Evolutionary conservation across 2,888 invertebrate species (phyloP).

Genomic region (Blastobasis lacticolella): DNA sequence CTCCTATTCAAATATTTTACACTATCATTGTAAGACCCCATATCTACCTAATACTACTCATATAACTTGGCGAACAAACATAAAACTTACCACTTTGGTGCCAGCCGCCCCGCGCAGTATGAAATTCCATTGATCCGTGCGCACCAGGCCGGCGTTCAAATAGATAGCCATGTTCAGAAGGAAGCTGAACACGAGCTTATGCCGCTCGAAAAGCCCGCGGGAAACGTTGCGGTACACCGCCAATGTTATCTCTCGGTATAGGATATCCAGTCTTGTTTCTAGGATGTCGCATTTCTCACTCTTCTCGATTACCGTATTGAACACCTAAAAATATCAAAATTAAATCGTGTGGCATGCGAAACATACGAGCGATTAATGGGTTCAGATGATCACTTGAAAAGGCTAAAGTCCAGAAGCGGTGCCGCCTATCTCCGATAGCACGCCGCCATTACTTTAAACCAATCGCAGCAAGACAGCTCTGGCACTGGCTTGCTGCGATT

Average conservation of each 20-base stretch:
- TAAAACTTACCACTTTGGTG: conserved; percentile 50
- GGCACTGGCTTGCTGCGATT: too few relatives aligned
- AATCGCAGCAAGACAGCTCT: too few relatives aligned
- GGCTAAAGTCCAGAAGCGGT: too few relatives aligned
- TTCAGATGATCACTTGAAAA: too few relatives aligned
- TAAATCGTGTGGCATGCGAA: too few relatives aligned
- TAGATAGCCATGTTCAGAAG: conserved; percentile 85
- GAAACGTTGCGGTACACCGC: conserved; percentile 91
- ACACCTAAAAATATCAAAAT: conserved; percentile 70
- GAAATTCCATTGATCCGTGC: conserved; percentile 81
- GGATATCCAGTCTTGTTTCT: conserved; percentile 77
- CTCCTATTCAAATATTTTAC: too few relatives aligned
- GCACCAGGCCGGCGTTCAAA: conserved; percentile 76
- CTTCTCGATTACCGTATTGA: conserved; percentile 85
- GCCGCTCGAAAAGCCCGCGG: conserved; percentile 91
- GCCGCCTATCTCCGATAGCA: too few relatives aligned
- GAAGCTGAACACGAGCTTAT: conserved; percentile 92
- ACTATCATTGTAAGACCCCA: too few relatives aligned
- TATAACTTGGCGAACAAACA: not conserved
- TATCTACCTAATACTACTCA: too few relatives aligned
- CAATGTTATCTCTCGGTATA: conserved; percentile 85
- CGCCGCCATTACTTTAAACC: too few relatives aligned
- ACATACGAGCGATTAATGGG: too few relatives aligned
- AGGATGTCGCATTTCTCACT: conserved; percentile 81
- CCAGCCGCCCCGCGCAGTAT: conserved; percentile 83